A percentile compares a stretch with the other conserved stretches of the same genome.
These are phyloP conservation scores for Augochlora pura DNA, from an alignment of 1,140 invertebrate genomes.

Conservation along the genomic window DNA sequence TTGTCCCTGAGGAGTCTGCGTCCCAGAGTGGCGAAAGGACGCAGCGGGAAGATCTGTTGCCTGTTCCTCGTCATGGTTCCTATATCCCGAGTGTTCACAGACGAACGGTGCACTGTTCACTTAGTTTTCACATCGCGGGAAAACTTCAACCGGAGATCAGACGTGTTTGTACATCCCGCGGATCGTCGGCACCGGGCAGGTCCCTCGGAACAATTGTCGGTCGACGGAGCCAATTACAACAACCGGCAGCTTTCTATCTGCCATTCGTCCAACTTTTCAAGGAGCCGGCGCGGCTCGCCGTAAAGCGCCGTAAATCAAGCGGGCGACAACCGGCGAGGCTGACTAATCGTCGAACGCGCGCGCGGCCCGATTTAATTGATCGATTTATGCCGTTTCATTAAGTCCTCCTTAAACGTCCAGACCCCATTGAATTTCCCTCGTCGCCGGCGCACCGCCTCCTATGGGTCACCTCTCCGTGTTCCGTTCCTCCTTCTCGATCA, in stretches of 20 bases:
- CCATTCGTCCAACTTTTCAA: neutral
- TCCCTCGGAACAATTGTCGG: neutral
- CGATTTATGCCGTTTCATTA: conserved; percentile 54
- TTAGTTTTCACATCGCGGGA: neutral
- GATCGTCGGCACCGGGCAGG: neutral
- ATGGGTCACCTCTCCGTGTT: neutral
- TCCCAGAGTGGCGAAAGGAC: conserved; percentile 81
- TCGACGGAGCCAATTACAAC: neutral
- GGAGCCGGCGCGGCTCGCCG: no score
- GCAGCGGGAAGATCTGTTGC: conserved; percentile 80
- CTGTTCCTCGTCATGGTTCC: conserved; percentile 81
- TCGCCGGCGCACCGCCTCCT: neutral
- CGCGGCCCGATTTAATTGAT: conserved; percentile 19
- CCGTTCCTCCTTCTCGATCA: neutral
- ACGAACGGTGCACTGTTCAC: neutral
- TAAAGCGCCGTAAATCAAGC: neutral
- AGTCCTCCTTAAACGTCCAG: conserved; percentile 10
- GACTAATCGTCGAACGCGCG: conserved; percentile 27
- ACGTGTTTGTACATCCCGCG: neutral
- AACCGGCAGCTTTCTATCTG: conserved; percentile 16
- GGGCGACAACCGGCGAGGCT: neutral
- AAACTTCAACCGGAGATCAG: neutral
- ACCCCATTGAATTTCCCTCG: conserved; percentile 33
- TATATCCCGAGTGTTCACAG: neutral
- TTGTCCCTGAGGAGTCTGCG: conserved; percentile 81